These are phyloP conservation scores for Ailurus styani DNA, from an alignment of 2,113 vertebrate genomes.

Conservation along the genomic window DNA sequence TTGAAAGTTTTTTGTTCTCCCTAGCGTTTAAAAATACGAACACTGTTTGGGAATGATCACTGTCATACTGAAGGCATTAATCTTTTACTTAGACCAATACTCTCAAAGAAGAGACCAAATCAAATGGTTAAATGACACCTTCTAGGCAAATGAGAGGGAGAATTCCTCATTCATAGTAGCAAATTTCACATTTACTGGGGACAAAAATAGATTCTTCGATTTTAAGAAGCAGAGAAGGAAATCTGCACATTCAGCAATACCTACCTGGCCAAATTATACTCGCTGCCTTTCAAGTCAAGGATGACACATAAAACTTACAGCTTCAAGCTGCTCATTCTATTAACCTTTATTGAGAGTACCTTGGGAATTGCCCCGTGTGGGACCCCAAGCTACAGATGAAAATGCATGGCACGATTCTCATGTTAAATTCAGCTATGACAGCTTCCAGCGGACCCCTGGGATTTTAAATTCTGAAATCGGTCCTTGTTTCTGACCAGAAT, in stretches of 20 bases:
- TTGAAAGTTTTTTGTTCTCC: neutral
- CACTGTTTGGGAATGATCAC: neutral
- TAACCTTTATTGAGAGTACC: neutral
- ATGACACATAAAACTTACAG: neutral
- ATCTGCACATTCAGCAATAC: neutral
- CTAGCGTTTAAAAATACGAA: neutral
- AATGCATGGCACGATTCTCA: neutral
- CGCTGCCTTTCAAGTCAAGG: neutral
- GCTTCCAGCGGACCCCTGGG: neutral
- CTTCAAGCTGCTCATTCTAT: neutral
- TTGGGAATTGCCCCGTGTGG: neutral
- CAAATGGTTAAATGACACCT: neutral
- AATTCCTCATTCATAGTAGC: neutral
- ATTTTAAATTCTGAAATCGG: neutral
- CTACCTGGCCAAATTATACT: neutral
- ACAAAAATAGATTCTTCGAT: conserved; percentile 7
- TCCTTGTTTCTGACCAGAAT: neutral
- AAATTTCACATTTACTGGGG: neutral
- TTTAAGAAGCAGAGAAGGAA: conserved; percentile 23
- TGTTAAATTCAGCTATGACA: neutral
- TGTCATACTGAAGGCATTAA: fast-evolving
- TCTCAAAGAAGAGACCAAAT: neutral
- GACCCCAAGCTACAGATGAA: neutral
- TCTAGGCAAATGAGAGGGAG: neutral
- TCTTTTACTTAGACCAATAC: neutral